Percentiles rank a stretch among this genome's conserved stretches.
These are phyloP conservation scores for Eonycteris spelaea DNA, from an alignment of 2,113 vertebrate genomes.

Conservation along the genomic window DNA sequence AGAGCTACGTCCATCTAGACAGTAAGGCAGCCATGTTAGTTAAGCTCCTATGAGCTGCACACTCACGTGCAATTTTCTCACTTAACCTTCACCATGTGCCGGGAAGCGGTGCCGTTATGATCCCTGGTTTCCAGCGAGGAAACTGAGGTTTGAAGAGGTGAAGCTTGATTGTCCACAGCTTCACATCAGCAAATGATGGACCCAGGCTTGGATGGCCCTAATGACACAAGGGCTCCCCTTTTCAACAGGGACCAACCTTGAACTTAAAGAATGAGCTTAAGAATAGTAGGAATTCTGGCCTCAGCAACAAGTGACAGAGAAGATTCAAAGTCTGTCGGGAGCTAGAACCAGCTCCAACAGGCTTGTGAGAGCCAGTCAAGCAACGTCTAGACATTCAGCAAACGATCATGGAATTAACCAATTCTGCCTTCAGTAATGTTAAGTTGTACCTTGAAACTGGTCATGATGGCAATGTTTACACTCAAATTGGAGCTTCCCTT, in stretches of 20 bases:
- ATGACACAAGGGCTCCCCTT: background rate
- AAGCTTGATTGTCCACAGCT: background rate
- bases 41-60: background rate
- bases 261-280: background rate
- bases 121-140: background rate
- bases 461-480: background rate
- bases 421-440: background rate
- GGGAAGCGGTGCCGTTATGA: background rate
- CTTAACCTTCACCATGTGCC: background rate
- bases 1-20: too few relatives aligned
- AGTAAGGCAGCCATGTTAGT: background rate
- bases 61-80: background rate
- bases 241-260: background rate
- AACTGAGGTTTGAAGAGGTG: background rate
- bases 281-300: background rate
- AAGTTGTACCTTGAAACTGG: background rate
- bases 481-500: background rate
- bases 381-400: background rate
- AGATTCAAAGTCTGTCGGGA: background rate
- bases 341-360: background rate
- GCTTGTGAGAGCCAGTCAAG: background rate
- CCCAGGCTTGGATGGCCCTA: too few relatives aligned
- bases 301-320: background rate
- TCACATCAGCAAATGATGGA: background rate
- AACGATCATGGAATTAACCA: background rate